Evolutionary conservation across 2,888 invertebrate genomes (phyloP), one percentile per base, ranked within the genome.

Genomic region (Bugulina stolonifera): DNA sequence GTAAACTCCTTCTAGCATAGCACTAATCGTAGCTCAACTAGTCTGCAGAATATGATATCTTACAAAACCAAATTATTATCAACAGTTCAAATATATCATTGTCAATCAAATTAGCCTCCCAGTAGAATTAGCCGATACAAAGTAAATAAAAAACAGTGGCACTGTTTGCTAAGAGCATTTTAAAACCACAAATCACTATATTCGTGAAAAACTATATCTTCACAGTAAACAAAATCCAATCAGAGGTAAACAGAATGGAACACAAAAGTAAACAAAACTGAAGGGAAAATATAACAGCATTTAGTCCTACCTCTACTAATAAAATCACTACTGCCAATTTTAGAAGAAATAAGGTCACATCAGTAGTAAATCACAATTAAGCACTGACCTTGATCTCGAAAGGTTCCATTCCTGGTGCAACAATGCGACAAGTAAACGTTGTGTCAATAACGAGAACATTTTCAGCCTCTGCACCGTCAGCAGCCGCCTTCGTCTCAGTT

Each of bases 401-500:
- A 0, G 93, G 88, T 79, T 96, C 96, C 14, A 92, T 88, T 0
- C 93, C 93, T 14, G 96, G 95, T 79, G 93, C 92, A 73, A 92
- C 89, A 79, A 97, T 93, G 86, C 94, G 93, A n/a, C 97, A 92
- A 72, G 91, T 93, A 82, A 83, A 83, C 2, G 82, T 81, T 18
- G 81, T 81, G 72, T 83, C 83, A 75, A 82, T 82, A 43, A 83
- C 82, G 35, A 83, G 76, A 0, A 83, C 79, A 35, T 81, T 77
- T 73, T 81, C 82, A 10, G 72, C 64, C 72, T 70, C 71, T 1
- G 64, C 69, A 5, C 18, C 52, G n/a, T 64, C 69, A n/a, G 27
- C 54, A n/a, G 29, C 69, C 23, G 25, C n/a, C 32, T 72, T 10
- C 22, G 25, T 54, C n/a, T 5, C 22, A 14, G 64, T 1, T 14